Percentiles rank a stretch among this genome's conserved stretches.
Conservation (phyloP, 2,113 vertebrate genomes). For the Lamprotornis superbus region DNA sequence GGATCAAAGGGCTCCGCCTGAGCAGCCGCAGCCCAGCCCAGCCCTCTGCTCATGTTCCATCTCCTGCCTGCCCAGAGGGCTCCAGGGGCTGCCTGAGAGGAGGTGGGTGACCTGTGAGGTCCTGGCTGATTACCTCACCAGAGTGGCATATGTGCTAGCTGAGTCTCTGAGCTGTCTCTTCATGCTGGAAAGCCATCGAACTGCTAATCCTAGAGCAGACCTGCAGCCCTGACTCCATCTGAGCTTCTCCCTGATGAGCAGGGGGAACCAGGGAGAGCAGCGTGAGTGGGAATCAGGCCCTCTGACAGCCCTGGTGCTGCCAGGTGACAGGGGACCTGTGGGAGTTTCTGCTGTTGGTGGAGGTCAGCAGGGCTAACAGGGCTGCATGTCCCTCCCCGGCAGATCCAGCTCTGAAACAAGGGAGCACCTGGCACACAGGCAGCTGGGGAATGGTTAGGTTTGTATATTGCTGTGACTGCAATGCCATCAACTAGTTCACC, state of each 20-base stretch:
- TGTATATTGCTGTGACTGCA: background rate
- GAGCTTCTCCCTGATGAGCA: background rate
- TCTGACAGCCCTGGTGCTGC: background rate
- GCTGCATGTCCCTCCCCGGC: background rate
- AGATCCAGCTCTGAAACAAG: background rate
- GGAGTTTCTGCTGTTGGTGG: background rate
- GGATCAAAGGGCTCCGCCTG: conserved; percentile 61
- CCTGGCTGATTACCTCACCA: background rate
- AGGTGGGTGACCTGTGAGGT: background rate
- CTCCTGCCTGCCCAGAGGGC: conserved; percentile 27
- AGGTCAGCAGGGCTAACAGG: background rate
- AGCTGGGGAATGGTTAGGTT: background rate
- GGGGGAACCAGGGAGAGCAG: background rate
- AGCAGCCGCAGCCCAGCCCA: conserved; percentile 53
- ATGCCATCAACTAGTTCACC: background rate
- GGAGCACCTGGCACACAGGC: accelerated
- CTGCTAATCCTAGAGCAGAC: background rate
- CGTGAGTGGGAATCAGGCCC: background rate
- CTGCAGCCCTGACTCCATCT: background rate
- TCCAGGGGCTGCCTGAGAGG: background rate
- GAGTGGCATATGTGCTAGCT: background rate
- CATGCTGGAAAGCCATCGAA: accelerated
- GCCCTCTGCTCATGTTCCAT: conserved; percentile 1
- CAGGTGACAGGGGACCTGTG: background rate
- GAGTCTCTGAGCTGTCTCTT: background rate